phyloP scores from a whole-genome alignment of 2,797 vertebrate genomes.

The Mus minutoides region DNA sequence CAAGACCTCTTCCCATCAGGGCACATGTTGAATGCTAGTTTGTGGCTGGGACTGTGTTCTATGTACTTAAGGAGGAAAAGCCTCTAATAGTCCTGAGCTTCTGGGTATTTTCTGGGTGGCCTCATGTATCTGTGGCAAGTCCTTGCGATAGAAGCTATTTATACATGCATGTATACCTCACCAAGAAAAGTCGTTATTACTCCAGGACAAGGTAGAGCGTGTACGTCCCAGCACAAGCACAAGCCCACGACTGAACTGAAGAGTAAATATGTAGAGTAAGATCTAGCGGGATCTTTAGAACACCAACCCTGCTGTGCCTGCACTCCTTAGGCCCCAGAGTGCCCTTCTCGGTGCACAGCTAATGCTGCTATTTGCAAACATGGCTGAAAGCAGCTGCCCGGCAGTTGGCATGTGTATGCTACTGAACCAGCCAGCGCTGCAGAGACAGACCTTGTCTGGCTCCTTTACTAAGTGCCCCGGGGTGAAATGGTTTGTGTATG shows the following conservation, averaged over 20 bases:
- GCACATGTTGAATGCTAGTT: fast-evolving
- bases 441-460: neutral
- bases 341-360: neutral
- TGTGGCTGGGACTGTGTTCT: neutral
- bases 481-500: constrained; percentile 5
- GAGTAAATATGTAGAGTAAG: neutral
- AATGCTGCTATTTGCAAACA: neutral
- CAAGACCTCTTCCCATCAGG: neutral
- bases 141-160: constrained; percentile 22
- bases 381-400: neutral
- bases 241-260: neutral
- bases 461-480: neutral
- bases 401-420: neutral
- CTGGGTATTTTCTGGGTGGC: neutral
- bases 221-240: neutral
- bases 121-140: neutral
- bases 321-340: neutral
- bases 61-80: neutral
- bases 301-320: neutral
- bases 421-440: neutral
- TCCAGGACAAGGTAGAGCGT: neutral
- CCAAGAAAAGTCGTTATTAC: neutral
- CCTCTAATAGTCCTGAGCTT: neutral
- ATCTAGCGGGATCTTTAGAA: neutral
- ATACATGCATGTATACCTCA: neutral